Base-by-base conservation (phyloP, 2,888 invertebrate genomes). In the Microctonus aethiopoides region DNA sequence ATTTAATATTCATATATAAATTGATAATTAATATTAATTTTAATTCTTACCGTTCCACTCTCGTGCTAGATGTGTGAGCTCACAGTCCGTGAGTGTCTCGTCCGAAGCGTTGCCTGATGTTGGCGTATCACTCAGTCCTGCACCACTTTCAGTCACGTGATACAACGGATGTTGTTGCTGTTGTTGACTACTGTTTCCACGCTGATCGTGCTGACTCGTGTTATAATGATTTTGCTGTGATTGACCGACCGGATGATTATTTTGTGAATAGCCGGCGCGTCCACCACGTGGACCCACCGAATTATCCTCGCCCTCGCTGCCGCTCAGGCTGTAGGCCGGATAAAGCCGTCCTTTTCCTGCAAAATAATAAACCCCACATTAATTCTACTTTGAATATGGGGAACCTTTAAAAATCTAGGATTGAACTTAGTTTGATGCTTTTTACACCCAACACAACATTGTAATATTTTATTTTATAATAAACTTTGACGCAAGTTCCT, bases 71-170 rank as follows among this genome's bases (percentile, higher is more conserved):
- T 86, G 85, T 80, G 94, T 94, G 85, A 94, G 89, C 88, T 95
- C 95, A 24, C 94, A 93, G 87, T 94, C 95, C 41, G 94, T 94
- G 81, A 94, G 90, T 29, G 94, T 94, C 52, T 93, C 94, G 91
- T 94, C 94, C 76, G 94, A 94, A 75, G 93, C 93, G 92, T 94
- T 94, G 86, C 94, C 94, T 76, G 94, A 93, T 56, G 93, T 93
- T 76, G 94, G 94, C 84, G 94, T 93, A 88, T 94, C 92, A 86
- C 93, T 92, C 80, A 94, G 89, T 81, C 92, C 90, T 76, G 91
- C 89, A 46, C 82, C 85, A 70, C 81, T 83, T 81, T 86, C 80
- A 80, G 87, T 86, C 88, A 86, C 82, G 84, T 86, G 86, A 79
- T 86, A 85, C 56, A 85, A 75, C 62, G 86, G 85, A 81, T 87